phyloP scores from a whole-genome alignment of 2,888 invertebrate species.

The Erannis defoliaria region DNA sequence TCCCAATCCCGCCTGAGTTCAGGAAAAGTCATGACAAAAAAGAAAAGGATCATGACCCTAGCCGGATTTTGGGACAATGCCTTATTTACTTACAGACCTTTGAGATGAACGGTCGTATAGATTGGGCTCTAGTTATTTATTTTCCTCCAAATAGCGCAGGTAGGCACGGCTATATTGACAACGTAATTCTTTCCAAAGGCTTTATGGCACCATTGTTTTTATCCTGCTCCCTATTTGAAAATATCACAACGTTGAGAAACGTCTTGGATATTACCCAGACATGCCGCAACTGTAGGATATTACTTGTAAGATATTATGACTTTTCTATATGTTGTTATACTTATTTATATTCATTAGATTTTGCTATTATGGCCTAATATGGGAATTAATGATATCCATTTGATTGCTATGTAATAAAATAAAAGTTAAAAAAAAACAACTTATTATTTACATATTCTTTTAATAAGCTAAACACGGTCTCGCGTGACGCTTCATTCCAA shows the following conservation, averaged over 20 bases:
- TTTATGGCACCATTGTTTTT: slow-evolving; percentile 16
- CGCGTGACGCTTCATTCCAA: not conserved
- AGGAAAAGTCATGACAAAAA: slow-evolving; percentile 47
- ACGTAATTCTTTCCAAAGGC: slow-evolving; percentile 27
- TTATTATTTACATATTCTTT: no score
- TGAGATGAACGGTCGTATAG: slow-evolving; percentile 39
- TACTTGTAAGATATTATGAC: not conserved
- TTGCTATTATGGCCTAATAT: no score
- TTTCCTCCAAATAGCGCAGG: slow-evolving; percentile 37
- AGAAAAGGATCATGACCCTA: slow-evolving; percentile 40
- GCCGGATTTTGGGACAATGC: slow-evolving; percentile 41
- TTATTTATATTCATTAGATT: no score
- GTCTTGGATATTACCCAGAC: not conserved
- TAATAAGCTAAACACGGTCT: no score
- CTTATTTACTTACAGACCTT: slow-evolving; percentile 42
- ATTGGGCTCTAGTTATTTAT: slow-evolving; percentile 43
- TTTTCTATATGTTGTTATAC: not conserved
- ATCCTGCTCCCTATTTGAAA: slow-evolving; percentile 14
- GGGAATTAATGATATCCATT: no score
- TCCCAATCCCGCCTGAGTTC: slow-evolving; percentile 42
- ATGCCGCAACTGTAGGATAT: not conserved
- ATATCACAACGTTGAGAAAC: slow-evolving; percentile 1
- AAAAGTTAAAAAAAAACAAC: no score
- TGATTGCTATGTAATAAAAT: no score
- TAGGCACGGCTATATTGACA: slow-evolving; percentile 35